Percentiles rank a stretch among this genome's conserved stretches.
Evolutionary conservation across 2,888 invertebrate species (phyloP).

Genomic region (Harmothoe impar): DNA sequence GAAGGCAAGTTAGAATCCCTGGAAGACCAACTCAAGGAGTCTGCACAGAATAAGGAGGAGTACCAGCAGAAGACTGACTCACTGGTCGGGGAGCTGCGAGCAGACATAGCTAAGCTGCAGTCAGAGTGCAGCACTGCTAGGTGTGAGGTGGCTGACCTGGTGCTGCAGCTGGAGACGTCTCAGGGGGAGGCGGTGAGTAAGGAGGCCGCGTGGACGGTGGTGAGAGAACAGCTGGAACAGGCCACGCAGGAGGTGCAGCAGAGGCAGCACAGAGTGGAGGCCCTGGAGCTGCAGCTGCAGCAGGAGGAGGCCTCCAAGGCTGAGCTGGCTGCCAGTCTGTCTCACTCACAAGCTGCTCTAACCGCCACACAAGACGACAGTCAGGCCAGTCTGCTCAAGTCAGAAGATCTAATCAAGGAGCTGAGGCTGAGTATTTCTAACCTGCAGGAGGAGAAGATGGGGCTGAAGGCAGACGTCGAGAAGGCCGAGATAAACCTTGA

Average conservation of each 20-base stretch:
- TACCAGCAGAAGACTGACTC: background rate
- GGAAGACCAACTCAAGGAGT: slow-evolving; percentile 26
- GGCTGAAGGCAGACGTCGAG: background rate
- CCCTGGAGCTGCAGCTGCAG: background rate
- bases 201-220: background rate
- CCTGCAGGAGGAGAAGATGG: background rate
- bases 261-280: background rate
- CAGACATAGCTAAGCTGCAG: background rate
- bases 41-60: background rate
- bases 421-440: background rate
- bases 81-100: background rate
- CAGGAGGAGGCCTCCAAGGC: background rate
- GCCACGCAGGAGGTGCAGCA: background rate
- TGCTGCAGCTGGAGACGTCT: background rate
- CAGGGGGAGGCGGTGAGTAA: background rate
- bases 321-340: background rate
- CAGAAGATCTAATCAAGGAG: background rate
- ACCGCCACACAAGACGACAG: background rate
- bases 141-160: background rate
- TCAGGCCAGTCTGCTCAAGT: background rate
- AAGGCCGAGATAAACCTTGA: background rate
- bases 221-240: background rate
- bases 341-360: background rate
- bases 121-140: background rate
- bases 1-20: slow-evolving; percentile 27